phyloP scores from a whole-genome alignment of 2,113 vertebrate species.

The Sander vitreus region DNA sequence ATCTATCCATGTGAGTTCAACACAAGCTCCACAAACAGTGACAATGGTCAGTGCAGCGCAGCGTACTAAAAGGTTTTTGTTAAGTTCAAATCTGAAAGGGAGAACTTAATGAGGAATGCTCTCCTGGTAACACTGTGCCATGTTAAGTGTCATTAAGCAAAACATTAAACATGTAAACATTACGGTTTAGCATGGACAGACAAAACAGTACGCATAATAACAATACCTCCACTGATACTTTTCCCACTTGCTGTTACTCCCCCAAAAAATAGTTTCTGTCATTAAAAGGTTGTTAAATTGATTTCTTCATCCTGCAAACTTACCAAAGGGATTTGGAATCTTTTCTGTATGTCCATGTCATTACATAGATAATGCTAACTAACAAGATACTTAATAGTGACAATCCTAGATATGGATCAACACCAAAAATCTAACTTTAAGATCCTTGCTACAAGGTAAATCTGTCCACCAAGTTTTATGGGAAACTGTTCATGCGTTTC shows the following conservation, averaged over 20 bases:
- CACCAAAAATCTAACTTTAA: slow-evolving; percentile 28
- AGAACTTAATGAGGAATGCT: neutral
- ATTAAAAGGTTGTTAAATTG: neutral
- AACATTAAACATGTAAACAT: neutral
- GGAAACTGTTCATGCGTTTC: slow-evolving; percentile 45
- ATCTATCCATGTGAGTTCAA: neutral
- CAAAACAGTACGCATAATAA: neutral
- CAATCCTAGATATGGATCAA: slow-evolving; percentile 26
- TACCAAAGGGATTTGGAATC: slow-evolving; percentile 11
- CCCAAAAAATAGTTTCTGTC: neutral
- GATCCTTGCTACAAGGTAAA: slow-evolving; percentile 31
- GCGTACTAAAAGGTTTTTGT: neutral
- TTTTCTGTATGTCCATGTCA: slow-evolving; percentile 4
- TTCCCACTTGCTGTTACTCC: neutral
- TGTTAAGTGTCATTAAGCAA: neutral
- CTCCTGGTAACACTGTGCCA: neutral
- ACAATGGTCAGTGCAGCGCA: neutral
- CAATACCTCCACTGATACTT: neutral
- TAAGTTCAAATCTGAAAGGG: neutral
- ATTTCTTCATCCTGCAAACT: slow-evolving; percentile 6
- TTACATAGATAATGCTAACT: slow-evolving; percentile 16
- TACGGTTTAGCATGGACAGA: neutral
- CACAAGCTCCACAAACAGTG: neutral
- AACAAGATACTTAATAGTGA: slow-evolving; percentile 12
- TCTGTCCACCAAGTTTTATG: slow-evolving; percentile 53